Base-by-base conservation (phyloP, 1,140 invertebrate genomes). In the Pogonomyrmex barbatus region DNA sequence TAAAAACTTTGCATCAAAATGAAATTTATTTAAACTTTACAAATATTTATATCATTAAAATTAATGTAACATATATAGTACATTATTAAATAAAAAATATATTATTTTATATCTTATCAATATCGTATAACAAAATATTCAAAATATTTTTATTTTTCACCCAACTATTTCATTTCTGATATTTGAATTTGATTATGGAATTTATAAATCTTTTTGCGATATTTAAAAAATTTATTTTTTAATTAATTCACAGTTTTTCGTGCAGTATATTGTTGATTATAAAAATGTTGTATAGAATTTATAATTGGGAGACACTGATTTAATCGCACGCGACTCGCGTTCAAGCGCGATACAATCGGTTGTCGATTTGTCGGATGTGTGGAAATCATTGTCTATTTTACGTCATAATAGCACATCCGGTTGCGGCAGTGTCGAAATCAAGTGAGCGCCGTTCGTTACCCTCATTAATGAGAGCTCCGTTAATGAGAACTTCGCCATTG, bases 401-500 rank as follows among this genome's bases (percentile, higher is more conserved):
- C 47, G 81, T 60, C 47, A 83, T 85, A 89, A 88, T 68, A 73
- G 71, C 54, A 39, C 65, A 91, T 90, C 89, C 90, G 88, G 87
- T 67, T 50, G 47, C 47, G n/a, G 6, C 6, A 3, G 75, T 91
- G 87, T 86, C 89, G 91, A 91, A 91, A 91, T 73, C 73, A 62
- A 63, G 58, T 77, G 77, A 76, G 54, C 52, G 70, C 52, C 58
- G 73, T 39, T 90, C 78, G 76, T 90, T 90, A 90, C 81, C 42
- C 30, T 90, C 88, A 82, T 91, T 91, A 88, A 86, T 82, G 77
- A 24, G 63, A 73, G 52, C 30, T 36, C 12, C 65, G 68, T 90
- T 91, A 91, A 91, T 90, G 81, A 90, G 87, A 85, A 88, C 73
- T 52, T 54, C 76, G 56, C n/a, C 54, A 86, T 88, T 88, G 83